These are phyloP conservation scores for Steinernema hermaphroditum DNA, from an alignment of 2,888 invertebrate genomes.

Conservation along the genomic window DNA sequence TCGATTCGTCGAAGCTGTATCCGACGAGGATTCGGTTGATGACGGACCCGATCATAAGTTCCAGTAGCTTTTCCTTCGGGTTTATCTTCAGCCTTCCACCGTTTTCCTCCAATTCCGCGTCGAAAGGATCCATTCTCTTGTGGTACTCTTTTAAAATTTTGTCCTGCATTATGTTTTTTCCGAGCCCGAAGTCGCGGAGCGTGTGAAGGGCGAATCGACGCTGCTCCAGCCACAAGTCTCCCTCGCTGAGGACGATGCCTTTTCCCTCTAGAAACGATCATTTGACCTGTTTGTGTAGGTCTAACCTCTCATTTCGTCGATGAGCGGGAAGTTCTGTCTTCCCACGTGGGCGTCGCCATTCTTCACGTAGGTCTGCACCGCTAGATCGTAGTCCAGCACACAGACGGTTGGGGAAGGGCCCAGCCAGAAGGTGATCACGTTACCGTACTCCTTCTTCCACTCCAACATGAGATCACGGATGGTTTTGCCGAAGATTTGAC, in stretches of 20 bases:
- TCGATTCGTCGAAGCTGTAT: constrained; percentile 3
- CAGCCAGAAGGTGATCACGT: constrained; percentile 5
- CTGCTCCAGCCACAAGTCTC: constrained; percentile 35
- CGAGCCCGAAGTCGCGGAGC: constrained; percentile 38
- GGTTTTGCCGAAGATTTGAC: background rate
- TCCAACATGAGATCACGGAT: background rate
- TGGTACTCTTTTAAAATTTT: constrained; percentile 21
- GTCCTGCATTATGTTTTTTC: constrained; percentile 30
- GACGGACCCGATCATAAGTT: background rate
- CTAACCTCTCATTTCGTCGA: background rate
- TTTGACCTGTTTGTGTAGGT: background rate
- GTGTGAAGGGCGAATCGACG: constrained; percentile 34
- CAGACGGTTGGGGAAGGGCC: background rate
- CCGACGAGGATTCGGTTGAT: constrained; percentile 12
- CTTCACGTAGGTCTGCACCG: background rate
- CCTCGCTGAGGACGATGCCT: background rate
- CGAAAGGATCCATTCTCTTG: background rate
- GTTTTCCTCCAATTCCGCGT: background rate
- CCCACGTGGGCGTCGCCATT: background rate
- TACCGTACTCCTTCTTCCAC: constrained; percentile 8
- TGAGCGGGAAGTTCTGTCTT: background rate
- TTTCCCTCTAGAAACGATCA: background rate
- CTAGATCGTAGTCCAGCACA: constrained; percentile 3
- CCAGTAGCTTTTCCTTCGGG: background rate
- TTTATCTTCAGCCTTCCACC: background rate